Percentiles rank a stretch among this genome's conserved stretches.
Evolutionary conservation across 2,888 invertebrate genomes (phyloP).

Genomic region (Acrocera orbiculus): DNA sequence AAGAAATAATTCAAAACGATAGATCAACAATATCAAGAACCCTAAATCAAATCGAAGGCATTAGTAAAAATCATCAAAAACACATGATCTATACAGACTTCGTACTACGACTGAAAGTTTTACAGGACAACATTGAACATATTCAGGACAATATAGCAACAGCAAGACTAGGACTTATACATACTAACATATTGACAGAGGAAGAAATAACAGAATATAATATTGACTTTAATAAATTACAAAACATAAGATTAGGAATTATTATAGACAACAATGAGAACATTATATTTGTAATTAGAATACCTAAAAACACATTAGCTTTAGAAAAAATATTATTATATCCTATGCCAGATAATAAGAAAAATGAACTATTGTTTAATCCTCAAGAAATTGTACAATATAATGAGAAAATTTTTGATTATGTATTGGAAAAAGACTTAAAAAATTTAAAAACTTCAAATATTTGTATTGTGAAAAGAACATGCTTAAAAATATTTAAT

Average conservation of each 20-base stretch:
- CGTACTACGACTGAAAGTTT: too few relatives aligned
- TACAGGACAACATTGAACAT: too few relatives aligned
- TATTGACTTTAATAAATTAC: conserved; percentile 3
- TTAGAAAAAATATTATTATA: conserved; percentile 1
- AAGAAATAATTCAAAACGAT: conserved; percentile 3
- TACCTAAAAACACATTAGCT: conserved; percentile 1
- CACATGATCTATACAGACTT: conserved; percentile 2
- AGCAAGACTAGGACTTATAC: conserved; percentile 2
- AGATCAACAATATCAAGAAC: background rate
- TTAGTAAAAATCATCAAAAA: background rate
- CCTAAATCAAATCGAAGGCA: background rate
- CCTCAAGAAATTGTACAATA: conserved; percentile 6
- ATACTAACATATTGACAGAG: conserved; percentile 4
- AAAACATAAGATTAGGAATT: conserved; percentile 3
- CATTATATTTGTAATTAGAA: conserved; percentile 4
- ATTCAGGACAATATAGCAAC: conserved; percentile 5
- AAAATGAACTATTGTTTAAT: conserved; percentile 2
- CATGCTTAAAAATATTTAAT: conserved; percentile 5
- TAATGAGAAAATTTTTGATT: conserved; percentile 1
- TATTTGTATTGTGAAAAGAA: conserved; percentile 2
- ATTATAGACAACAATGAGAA: conserved; percentile 1
- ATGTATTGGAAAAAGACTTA: conserved; percentile 1
- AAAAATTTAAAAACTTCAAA: conserved; percentile 3
- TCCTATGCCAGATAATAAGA: conserved; percentile 1
- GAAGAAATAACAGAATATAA: conserved; percentile 1